Percentiles rank a stretch among this genome's conserved stretches.
phyloP scores from a whole-genome alignment of 2,113 vertebrate genomes.

The Ptilorrhoa leucosticta region DNA sequence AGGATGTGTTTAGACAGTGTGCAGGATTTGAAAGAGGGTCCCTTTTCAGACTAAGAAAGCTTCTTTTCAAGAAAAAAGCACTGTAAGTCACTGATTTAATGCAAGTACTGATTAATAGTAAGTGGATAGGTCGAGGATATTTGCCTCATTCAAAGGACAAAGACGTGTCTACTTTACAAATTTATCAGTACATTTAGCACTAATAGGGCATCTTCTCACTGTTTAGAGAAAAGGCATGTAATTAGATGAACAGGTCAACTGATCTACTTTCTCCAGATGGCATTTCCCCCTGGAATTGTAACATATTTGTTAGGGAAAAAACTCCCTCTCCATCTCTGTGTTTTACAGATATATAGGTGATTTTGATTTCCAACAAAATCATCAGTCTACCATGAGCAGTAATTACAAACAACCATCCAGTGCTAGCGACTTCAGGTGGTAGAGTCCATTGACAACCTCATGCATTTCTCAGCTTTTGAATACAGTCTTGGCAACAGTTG shows the following conservation, averaged over 20 bases:
- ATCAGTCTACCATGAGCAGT: not conserved
- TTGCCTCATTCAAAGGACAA: not conserved
- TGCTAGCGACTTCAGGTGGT: not conserved
- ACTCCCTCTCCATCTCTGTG: not conserved
- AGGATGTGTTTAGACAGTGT: not conserved
- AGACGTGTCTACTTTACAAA: not conserved
- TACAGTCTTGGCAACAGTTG: not conserved
- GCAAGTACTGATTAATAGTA: not conserved
- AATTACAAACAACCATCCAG: not conserved
- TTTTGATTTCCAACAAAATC: not conserved
- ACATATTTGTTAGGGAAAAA: not conserved
- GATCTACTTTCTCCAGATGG: not conserved
- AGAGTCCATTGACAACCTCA: not conserved
- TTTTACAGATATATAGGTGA: not conserved
- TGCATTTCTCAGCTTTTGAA: not conserved
- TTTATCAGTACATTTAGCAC: not conserved
- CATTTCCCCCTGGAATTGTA: not conserved
- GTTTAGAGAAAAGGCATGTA: not conserved
- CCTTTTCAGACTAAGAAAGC: not conserved
- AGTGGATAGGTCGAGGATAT: not conserved
- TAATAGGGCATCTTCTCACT: not conserved
- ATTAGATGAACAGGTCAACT: not conserved
- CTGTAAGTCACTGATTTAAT: not conserved
- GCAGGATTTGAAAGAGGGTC: not conserved
- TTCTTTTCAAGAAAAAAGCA: not conserved